Percentiles rank a stretch among this genome's conserved stretches.
Conservation (phyloP, 2,888 invertebrate species). For the Onthophagus sagittarius region DNA sequence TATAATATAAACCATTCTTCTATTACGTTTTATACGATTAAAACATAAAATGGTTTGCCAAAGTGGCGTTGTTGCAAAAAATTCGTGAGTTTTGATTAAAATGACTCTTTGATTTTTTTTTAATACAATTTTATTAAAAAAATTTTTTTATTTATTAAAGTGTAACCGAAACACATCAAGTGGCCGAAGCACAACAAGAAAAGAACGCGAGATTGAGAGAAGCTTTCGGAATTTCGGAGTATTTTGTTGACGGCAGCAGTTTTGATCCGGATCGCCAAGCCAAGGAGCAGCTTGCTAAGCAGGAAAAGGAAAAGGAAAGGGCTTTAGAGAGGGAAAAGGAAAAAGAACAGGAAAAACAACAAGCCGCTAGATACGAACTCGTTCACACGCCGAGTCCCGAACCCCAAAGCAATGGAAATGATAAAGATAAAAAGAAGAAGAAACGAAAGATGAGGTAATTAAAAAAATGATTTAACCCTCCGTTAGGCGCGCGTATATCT, state of each 20-base stretch:
- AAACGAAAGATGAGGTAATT: slow-evolving; percentile 74
- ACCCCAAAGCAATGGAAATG: slow-evolving; percentile 40
- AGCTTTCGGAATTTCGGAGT: slow-evolving; percentile 92
- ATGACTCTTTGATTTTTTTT: too few relatives aligned
- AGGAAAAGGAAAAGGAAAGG: slow-evolving; percentile 43
- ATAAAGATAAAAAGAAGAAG: slow-evolving; percentile 58
- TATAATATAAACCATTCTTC: background rate
- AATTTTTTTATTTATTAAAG: slow-evolving; percentile 52
- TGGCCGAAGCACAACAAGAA: slow-evolving; percentile 92
- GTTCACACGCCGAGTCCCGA: slow-evolving; percentile 73
- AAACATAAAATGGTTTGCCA: slow-evolving; percentile 1
- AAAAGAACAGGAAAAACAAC: slow-evolving; percentile 49
- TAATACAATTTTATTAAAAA: background rate
- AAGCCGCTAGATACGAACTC: slow-evolving; percentile 60
- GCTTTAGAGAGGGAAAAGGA: slow-evolving; percentile 50
- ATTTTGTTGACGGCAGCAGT: slow-evolving; percentile 91
- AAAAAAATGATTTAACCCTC: too few relatives aligned
- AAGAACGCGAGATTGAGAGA: slow-evolving; percentile 90
- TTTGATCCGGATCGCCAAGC: slow-evolving; percentile 76
- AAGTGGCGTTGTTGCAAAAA: background rate
- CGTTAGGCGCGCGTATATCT: too few relatives aligned
- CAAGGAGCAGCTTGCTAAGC: slow-evolving; percentile 54
- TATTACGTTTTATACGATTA: background rate
- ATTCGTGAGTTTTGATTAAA: background rate
- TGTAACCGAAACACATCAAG: slow-evolving; percentile 92